A percentile compares a stretch with the other conserved stretches of the same genome.
phyloP scores from a whole-genome alignment of 2,888 invertebrate genomes.

The Tineola bisselliella region DNA sequence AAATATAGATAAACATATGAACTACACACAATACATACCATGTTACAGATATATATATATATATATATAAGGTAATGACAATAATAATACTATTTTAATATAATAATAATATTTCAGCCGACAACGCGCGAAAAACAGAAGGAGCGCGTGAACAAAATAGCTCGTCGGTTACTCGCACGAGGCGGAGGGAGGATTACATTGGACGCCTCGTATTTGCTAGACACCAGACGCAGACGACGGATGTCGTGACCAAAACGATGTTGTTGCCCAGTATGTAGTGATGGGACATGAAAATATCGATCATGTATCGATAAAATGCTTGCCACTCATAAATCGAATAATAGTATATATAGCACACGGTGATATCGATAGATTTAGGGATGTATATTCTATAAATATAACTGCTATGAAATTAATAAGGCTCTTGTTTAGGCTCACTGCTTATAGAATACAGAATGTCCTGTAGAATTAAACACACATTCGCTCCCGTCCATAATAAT shows the following conservation, averaged over 20 bases:
- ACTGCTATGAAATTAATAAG: too few relatives aligned
- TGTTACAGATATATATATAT: too few relatives aligned
- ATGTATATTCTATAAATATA: too few relatives aligned
- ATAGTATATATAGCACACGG: too few relatives aligned
- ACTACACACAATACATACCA: too few relatives aligned
- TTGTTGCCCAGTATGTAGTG: neutral
- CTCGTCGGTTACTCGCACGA: slow-evolving; percentile 37
- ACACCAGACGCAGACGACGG: slow-evolving; percentile 25
- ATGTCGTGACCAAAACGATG: slow-evolving; percentile 14
- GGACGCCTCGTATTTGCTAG: slow-evolving; percentile 50
- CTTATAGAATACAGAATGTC: too few relatives aligned
- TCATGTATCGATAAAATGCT: neutral
- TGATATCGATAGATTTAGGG: too few relatives aligned
- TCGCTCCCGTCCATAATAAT: too few relatives aligned
- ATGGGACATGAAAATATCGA: neutral
- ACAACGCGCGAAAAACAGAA: slow-evolving; percentile 31
- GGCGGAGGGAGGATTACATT: slow-evolving; percentile 34
- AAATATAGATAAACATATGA: too few relatives aligned
- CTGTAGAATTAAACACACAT: too few relatives aligned
- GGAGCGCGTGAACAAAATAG: slow-evolving; percentile 52
- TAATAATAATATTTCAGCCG: neutral
- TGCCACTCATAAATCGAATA: neutral
- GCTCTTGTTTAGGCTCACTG: too few relatives aligned
- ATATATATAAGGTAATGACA: too few relatives aligned
- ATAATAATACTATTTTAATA: neutral